Evolutionary conservation across 1,140 invertebrate genomes (phyloP), one percentile per base, ranked within the genome.

Genomic region (Himalopsyche phryganea): DNA sequence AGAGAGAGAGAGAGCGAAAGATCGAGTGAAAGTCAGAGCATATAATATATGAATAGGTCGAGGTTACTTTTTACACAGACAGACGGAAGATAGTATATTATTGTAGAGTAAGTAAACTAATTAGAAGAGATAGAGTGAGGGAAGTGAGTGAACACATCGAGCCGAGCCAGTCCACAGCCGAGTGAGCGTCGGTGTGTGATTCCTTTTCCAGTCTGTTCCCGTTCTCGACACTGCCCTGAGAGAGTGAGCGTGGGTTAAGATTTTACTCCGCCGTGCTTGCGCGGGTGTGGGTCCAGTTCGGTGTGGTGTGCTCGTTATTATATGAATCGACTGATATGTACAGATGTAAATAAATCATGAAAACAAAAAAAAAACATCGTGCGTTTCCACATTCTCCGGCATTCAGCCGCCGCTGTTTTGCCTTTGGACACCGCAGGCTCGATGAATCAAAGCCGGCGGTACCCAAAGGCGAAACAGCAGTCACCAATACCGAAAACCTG

Each of bases 1-100:
- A 75, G 67, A 77, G 67, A 75, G 68, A 74, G 59, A 75, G 68
- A 73, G 66, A 74, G 65, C 23, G 23, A 28, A 28, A 28, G 74
- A 28, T 28, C 23, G 56, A 74, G 68, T 71, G 61, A 69, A 65
- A 74, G 53, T 47, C 42, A 44, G 18, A 40, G 38, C 15, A 15
- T 40, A 13, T n/a, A 6, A 40, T n/a, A 40, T 40, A 40, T n/a
- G 11, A 40, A 40, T 11, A 13, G 38, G 11, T 40, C 15, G 15
- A 40, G 38, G 38, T 15, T 40, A 13, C 18, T 10, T 20, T 40
- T 41, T 56, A 56, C 54, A 56, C 52, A 55, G 52, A 56, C 54
- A 56, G 46, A 35, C 41, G 45, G 46, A 56, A 49, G 46, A 56
- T 44, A 49, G 46, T 48, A 56, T 38, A 49, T 28, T 28, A 28